Conservation (phyloP, 2,888 invertebrate species). For the Ophraella communa region DNA sequence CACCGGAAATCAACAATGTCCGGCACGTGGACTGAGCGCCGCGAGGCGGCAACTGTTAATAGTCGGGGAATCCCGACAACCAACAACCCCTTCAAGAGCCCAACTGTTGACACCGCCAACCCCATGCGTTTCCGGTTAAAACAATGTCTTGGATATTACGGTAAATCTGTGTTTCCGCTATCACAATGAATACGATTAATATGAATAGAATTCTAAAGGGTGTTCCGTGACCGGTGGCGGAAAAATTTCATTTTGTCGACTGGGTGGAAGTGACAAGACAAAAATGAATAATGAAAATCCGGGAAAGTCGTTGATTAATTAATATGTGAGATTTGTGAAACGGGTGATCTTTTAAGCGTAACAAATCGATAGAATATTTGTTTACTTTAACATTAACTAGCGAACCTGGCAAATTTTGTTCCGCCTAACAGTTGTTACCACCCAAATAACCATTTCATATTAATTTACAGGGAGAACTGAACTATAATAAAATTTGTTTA, state of each 20-base stretch:
- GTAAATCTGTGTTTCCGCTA: constrained; percentile 49
- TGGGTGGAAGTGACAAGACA: constrained; percentile 17
- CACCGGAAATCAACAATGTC: constrained; percentile 40
- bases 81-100: constrained; percentile 39
- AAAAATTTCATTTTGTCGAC: neutral
- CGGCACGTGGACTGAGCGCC: constrained; percentile 38
- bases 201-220: constrained; percentile 25
- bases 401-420: no score
- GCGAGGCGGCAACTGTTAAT: constrained; percentile 51
- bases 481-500: no score
- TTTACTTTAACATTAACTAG: no score
- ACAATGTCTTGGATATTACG: constrained; percentile 47
- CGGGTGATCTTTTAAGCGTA: neutral
- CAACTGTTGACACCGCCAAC: constrained; percentile 55
- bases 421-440: no score
- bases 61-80: constrained; percentile 46
- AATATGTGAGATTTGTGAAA: neutral
- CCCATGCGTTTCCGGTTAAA: constrained; percentile 46
- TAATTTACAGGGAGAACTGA: no score
- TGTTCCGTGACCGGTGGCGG: constrained; percentile 9
- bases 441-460: no score
- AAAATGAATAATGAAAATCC: constrained; percentile 24
- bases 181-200: constrained; percentile 24
- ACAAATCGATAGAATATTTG: neutral
- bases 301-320: constrained; percentile 15